Base-by-base conservation (phyloP, 2,113 vertebrate genomes). In the Dromiciops gliroides region DNA sequence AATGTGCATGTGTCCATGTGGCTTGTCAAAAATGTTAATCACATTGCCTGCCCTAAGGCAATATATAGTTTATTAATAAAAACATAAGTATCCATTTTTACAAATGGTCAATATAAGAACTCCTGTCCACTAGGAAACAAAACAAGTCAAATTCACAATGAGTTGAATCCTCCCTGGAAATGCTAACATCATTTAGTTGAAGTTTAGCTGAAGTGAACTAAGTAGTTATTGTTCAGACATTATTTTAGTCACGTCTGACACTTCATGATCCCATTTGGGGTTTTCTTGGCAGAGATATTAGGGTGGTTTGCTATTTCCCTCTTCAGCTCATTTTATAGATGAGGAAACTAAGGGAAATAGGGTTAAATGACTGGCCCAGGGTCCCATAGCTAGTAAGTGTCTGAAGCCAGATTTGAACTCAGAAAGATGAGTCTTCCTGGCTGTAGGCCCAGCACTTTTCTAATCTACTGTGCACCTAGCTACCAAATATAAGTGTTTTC, bases 21-120 rank as follows among this genome's bases (percentile, higher is more conserved):
- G 93, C 50, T 94, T 95, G 44, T 95, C 90, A 96, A 97, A 97
- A 97, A 94, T 95, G 97, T 96, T 97, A 95, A 97, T 96, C 89
- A 97, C 91, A 96, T 91, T 93, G 50, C 96, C 89, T 95, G 94
- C 88, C 83, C n/a, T 53, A 90, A 97, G 96, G 92, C 53, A 95
- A 94, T 92, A 92, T 97, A 49, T 91, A 93, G n/a, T 60, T 95
- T 92, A 95, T 96, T 96, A 96, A 89, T 89, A n/a, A 94, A 97
- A 97, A n/a, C 89, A 48, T 51, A 94, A 94, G 48, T 95, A 93
- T 93, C 97, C 9, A 94, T 95, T 96, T 96, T 90, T 83, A 91
- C 50, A 95, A 88, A 26, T 93, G 93, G 94, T 96, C 90, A 96
- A n/a, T 93, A 49, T 90, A 95, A 90, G 51, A 95, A 12, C 47